These are phyloP conservation scores for Garra rufa DNA, from an alignment of 2,113 vertebrate genomes.

Conservation along the genomic window DNA sequence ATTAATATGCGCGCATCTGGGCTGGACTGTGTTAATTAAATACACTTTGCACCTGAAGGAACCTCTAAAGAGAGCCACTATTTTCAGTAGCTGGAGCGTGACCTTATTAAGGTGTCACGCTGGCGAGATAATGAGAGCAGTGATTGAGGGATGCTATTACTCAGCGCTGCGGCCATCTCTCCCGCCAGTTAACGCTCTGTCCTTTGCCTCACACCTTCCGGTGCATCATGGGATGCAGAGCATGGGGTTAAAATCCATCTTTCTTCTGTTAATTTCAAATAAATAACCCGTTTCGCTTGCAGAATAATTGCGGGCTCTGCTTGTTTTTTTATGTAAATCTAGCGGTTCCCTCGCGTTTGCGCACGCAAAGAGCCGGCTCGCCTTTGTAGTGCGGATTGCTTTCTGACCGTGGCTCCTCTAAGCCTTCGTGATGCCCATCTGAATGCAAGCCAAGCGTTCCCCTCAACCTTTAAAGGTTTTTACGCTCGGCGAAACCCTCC, in stretches of 20 bases:
- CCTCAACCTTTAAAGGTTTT: constrained; percentile 41
- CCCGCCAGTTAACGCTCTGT: constrained; percentile 44
- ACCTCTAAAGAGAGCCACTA: constrained; percentile 80
- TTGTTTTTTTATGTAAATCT: constrained; percentile 6
- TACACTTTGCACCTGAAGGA: constrained; percentile 83
- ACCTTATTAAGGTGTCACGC: constrained; percentile 82
- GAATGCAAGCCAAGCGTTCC: constrained; percentile 54
- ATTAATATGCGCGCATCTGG: constrained; percentile 76
- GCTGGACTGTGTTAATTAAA: constrained; percentile 81
- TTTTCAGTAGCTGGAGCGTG: constrained; percentile 82
- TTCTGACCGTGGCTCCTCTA: constrained; percentile 29
- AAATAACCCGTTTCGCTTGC: background rate
- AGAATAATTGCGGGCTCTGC: background rate
- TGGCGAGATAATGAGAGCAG: constrained; percentile 79
- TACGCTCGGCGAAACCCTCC: constrained; percentile 50
- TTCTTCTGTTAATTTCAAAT: constrained; percentile 23
- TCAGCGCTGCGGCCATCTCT: constrained; percentile 59
- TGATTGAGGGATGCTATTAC: constrained; percentile 81
- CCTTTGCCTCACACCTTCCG: constrained; percentile 38
- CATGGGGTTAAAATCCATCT: background rate
- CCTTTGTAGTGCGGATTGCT: constrained; percentile 13
- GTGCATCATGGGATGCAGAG: constrained; percentile 7
- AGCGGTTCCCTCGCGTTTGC: constrained; percentile 2
- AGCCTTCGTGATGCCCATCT: constrained; percentile 52
- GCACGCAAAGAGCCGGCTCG: background rate